These are phyloP conservation scores for Ligdia adustata DNA, from an alignment of 2,888 invertebrate genomes.

Conservation along the genomic window DNA sequence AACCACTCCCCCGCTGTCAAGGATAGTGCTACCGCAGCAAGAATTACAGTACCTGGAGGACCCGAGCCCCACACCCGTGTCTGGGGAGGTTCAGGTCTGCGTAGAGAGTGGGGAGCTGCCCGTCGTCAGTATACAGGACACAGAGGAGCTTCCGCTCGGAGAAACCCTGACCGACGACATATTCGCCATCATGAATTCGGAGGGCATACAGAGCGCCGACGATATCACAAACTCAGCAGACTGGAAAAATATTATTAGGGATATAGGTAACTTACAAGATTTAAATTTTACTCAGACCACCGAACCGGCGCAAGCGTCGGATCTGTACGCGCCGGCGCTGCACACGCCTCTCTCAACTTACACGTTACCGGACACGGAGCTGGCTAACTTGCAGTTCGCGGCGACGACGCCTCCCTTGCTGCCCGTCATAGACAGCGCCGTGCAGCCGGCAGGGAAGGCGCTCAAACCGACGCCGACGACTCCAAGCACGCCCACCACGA, in stretches of 20 bases:
- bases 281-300: slow-evolving; percentile 70
- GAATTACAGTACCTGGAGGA: slow-evolving; percentile 71
- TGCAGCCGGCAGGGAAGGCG: slow-evolving; percentile 54
- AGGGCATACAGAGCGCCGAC: slow-evolving; percentile 78
- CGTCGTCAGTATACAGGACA: slow-evolving; percentile 80
- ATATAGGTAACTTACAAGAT: slow-evolving; percentile 77
- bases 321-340: slow-evolving; percentile 58
- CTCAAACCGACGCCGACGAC: slow-evolving; percentile 44
- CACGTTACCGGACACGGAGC: slow-evolving; percentile 62
- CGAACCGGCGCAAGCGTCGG: slow-evolving; percentile 60
- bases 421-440: not conserved
- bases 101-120: slow-evolving; percentile 76
- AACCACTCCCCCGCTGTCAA: slow-evolving; percentile 67
- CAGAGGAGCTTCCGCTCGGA: slow-evolving; percentile 75
- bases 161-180: slow-evolving; percentile 79
- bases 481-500: slow-evolving; percentile 40
- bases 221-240: slow-evolving; percentile 76
- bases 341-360: slow-evolving; percentile 58
- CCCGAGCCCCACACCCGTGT: slow-evolving; percentile 58
- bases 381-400: slow-evolving; percentile 68
- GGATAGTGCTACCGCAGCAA: slow-evolving; percentile 70
- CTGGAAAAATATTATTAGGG: slow-evolving; percentile 80
- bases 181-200: slow-evolving; percentile 79
- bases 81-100: slow-evolving; percentile 73
- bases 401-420: slow-evolving; percentile 61